These are phyloP conservation scores for Noctuana brunneofusca DNA, from an alignment of 2,888 invertebrate genomes.

Conservation along the genomic window DNA sequence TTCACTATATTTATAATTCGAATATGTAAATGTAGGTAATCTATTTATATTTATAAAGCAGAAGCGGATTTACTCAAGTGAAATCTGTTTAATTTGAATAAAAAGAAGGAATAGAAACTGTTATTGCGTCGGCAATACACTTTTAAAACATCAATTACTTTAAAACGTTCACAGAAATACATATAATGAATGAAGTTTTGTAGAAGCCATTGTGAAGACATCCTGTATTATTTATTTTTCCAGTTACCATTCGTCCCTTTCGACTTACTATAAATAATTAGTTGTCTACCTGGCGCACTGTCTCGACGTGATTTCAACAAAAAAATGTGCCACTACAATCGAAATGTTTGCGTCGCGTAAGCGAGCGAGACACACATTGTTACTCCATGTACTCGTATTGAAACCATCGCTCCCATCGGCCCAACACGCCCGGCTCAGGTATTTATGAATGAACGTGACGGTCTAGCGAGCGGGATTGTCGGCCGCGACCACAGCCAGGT, in stretches of 20 bases:
- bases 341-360: conserved; percentile 61
- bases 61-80: too few relatives aligned
- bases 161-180: conserved; percentile 49
- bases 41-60: too few relatives aligned
- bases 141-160: conserved; percentile 27
- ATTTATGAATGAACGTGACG: conserved; percentile 83
- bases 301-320: conserved; percentile 68
- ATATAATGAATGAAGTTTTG: conserved; percentile 59
- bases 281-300: conserved; percentile 67
- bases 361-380: conserved; percentile 52
- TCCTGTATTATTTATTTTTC: conserved; percentile 64
- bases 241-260: conserved; percentile 63
- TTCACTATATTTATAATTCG: too few relatives aligned
- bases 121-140: conserved; percentile 13
- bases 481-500: conserved; percentile 75
- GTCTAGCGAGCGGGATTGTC: conserved; percentile 67
- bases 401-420: conserved; percentile 55
- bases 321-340: conserved; percentile 67
- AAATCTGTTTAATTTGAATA: conserved; percentile 3
- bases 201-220: conserved; percentile 61
- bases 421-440: conserved; percentile 60
- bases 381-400: conserved; percentile 53
- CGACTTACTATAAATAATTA: conserved; percentile 68
- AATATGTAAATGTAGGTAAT: not conserved
- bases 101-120: not conserved